These are phyloP conservation scores for Syngnathus acus DNA, from an alignment of 2,797 vertebrate species.

Conservation along the genomic window DNA sequence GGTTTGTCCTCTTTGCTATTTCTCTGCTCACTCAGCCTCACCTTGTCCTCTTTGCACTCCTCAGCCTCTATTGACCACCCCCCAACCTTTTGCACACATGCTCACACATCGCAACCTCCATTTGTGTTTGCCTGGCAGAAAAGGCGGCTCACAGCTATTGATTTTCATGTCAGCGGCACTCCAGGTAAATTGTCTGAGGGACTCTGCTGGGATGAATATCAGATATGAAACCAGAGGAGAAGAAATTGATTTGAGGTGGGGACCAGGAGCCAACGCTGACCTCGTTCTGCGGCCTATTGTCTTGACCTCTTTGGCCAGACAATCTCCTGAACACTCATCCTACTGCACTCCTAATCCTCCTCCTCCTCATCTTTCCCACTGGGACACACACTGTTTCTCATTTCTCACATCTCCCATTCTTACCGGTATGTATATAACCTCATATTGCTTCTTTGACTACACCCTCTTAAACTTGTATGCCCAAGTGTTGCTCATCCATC, in stretches of 20 bases:
- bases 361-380: slow-evolving; percentile 26
- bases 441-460: slow-evolving; percentile 21
- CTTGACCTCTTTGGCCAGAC: slow-evolving; percentile 34
- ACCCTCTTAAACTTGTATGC: slow-evolving; percentile 13
- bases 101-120: slow-evolving; percentile 36
- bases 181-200: slow-evolving; percentile 84
- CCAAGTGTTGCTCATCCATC: slow-evolving; percentile 21
- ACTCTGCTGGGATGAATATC: slow-evolving; percentile 82
- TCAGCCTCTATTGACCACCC: slow-evolving; percentile 52
- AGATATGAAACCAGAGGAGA: slow-evolving; percentile 69
- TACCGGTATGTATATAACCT: slow-evolving; percentile 31
- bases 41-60: slow-evolving; percentile 16
- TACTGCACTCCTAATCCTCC: slow-evolving; percentile 34
- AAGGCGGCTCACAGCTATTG: slow-evolving; percentile 77
- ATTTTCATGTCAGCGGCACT: slow-evolving; percentile 78
- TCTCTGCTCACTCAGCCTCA: slow-evolving; percentile 40
- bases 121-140: slow-evolving; percentile 86
- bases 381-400: slow-evolving; percentile 9
- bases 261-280: slow-evolving; percentile 73
- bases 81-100: slow-evolving; percentile 19
- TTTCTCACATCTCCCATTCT: slow-evolving; percentile 25
- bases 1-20: slow-evolving; percentile 25
- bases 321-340: slow-evolving; percentile 15
- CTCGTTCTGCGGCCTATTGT: slow-evolving; percentile 47
- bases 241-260: slow-evolving; percentile 47